Percentiles rank a stretch among this genome's conserved stretches.
Evolutionary conservation across 2,797 vertebrate species (phyloP).

Genomic region (Chanos chanos): DNA sequence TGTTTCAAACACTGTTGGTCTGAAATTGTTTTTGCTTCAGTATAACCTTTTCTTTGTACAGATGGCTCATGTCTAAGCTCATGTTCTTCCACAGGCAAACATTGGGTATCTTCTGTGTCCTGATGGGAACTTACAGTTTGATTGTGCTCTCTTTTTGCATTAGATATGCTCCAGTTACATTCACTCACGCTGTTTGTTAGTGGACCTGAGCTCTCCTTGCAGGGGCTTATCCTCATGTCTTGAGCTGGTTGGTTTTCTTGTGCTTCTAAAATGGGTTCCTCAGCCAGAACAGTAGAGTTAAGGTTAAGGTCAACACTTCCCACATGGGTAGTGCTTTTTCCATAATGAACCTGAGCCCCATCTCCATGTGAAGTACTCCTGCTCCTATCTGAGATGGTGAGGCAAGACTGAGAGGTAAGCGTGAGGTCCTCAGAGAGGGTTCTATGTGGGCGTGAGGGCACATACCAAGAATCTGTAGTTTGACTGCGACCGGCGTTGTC

Average conservation of each 20-base stretch:
- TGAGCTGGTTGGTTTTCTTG: constrained; percentile 57
- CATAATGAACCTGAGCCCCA: constrained; percentile 28
- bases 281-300: constrained; percentile 56
- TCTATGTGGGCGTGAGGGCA: constrained; percentile 62
- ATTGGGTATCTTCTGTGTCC: constrained; percentile 35
- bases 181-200: constrained; percentile 42
- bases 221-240: constrained; percentile 8
- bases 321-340: constrained; percentile 60
- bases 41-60: constrained; percentile 19
- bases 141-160: constrained; percentile 19
- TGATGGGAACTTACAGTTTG: constrained; percentile 15
- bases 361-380: constrained; percentile 39
- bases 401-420: constrained; percentile 68
- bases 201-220: constrained; percentile 23
- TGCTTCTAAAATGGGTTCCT: constrained; percentile 66
- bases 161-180: constrained; percentile 13
- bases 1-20: constrained; percentile 15
- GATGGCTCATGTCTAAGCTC: neutral
- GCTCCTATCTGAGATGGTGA: constrained; percentile 71
- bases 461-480: constrained; percentile 61
- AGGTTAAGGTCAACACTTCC: constrained; percentile 62
- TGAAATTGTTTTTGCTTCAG: constrained; percentile 19
- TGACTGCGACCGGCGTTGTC: constrained; percentile 53
- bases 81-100: constrained; percentile 36
- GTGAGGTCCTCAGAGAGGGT: constrained; percentile 77